Evolutionary conservation across 2,797 vertebrate genomes (phyloP), one percentile per base, ranked within the genome.

Genomic region (Eurystomus glaucurus): DNA sequence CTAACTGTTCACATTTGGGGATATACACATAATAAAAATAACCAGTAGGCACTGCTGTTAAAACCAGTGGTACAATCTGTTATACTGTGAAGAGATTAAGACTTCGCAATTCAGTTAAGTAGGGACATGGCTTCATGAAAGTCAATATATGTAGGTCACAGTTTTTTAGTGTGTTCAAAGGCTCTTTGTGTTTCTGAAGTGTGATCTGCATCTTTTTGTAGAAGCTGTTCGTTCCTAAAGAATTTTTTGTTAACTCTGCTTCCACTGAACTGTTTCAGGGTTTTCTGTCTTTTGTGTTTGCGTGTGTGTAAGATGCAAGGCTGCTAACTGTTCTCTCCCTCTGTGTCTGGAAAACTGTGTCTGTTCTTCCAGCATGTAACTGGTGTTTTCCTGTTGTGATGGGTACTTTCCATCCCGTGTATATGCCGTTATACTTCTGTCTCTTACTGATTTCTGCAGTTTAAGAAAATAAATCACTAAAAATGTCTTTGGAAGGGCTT

Each of bases 121-220:
- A 68, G 85, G 80, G 61, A 22, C 66, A 7, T 54, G 19, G 85
- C 79, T 90, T 91, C 85, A 60, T 0, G 0, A 33, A 94, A 96
- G 92, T 95, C 92, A 61, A 41, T 51, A 37, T 82, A 96, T 94
- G 76, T 95, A 96, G 93, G 91, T 85, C 94, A 92, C 3, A 4
- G 52, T 11, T 90, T 95, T 95, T 89, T 80, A 68, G 41, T 39
- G 29, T 87, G 57, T 90, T 96, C 71, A 85, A 57, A 91, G 48
- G 85, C 80, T 77, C 50, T 92, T 86, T 81, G 58, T 94, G 66
- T 88, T 89, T 80, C 39, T 21, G 41, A 82, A 60, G 33, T 91
- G 85, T 91, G 89, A 57, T 62, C 79, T 88, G 52, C 90, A 86
- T 94, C 50, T 94, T 12, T 4, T 72, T 51, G 51, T 45, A 52